Base-by-base conservation (phyloP, 2,888 invertebrate species). In the Campoplex nolae region DNA sequence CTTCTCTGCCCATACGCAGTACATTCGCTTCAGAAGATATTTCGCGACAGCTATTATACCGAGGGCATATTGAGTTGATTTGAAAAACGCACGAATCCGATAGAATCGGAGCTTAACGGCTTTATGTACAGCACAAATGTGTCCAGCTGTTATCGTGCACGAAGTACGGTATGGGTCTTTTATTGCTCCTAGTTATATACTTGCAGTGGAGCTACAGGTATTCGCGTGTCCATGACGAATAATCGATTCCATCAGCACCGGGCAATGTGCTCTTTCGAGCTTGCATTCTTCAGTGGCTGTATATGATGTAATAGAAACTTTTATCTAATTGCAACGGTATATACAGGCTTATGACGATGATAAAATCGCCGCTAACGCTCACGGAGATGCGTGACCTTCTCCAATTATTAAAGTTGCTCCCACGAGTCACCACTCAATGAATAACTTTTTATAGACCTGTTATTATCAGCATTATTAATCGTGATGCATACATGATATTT, bases 161-260 rank as follows among this genome's bases (percentile, higher is more conserved):
- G 38, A 75, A 75, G 32, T 56, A 45, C 56, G 45, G 45, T 68
- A 70, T 58, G 3, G 54, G 23, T 35, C 45, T 78, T 78, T 73
- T 65, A 84, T 67, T n/a, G 75, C 32, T 51, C 11, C 75, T 71
- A 16, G 71, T 65, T 51, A 42, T 58, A 58, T 75, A 82, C 62
- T 56, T 71, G 38, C 28, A 13, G 32, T 45, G 48, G 62, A 71
- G 84, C 88, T 83, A 88, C 88, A 88, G 86, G 86, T 88, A 86
- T 83, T 88, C 80, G 87, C 84, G 87, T 87, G 87, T 68, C 70
- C 62, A 54, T 45, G 51, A 65, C 68, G 73, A 71, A 87, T 85
- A 78, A 84, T 81, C 73, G 78, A 62, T 84, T 77, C 56, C 73
- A 79, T 80, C 79, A 65, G 45, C 71, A 56, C 80, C 70, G 74